Base-by-base conservation (phyloP, 1,140 invertebrate species). In the Euglossa dilemma region DNA sequence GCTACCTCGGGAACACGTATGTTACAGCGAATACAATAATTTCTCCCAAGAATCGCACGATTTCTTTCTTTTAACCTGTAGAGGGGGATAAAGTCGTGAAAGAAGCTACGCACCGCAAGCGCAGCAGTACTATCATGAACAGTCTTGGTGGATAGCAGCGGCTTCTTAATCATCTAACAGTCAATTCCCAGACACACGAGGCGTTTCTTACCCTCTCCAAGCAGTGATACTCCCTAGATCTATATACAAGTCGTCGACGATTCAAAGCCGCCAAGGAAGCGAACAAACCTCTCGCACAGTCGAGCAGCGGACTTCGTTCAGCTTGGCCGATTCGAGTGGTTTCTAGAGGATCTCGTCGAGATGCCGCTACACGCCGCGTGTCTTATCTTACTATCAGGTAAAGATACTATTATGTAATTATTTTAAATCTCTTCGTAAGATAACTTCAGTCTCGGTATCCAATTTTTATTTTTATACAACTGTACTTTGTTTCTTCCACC, bases 281-380 rank as follows among this genome's bases (percentile, higher is more conserved):
- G 80, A 20, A 56, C 80, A 66, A 63, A 87, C 79, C 50, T 59
- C 43, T 47, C 47, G 57, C 80, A 67, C 83, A 85, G 84, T 85
- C 84, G 74, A 74, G 36, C 63, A 85, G 75, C 74, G 66, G 83
- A 85, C 84, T 84, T 80, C 75, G 71, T 52, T 45, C 82, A 80
- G 80, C 72, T 72, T 63, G 63, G 80, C 59, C 61, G 85, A 85
- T 77, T 57, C 73, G 52, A 50, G 47, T 9, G 43, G 59, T 28
- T n/a, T 56, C 28, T 50, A 28, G 16, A 61, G 36, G 52, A 45
- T 23, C 69, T 52, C 52, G 6, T 9, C 43, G 56, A 82, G 14
- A 82, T 82, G 80, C 16, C 45, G 23, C 8, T 45, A 16, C 14
- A 61, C 56, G 52, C 3, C 54, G 45, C 28, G 43, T 47, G 25